Percentiles rank a stretch among this genome's conserved stretches.
Evolutionary conservation across 2,797 vertebrate genomes (phyloP).

Genomic region (Pangasius sanitwongsei): DNA sequence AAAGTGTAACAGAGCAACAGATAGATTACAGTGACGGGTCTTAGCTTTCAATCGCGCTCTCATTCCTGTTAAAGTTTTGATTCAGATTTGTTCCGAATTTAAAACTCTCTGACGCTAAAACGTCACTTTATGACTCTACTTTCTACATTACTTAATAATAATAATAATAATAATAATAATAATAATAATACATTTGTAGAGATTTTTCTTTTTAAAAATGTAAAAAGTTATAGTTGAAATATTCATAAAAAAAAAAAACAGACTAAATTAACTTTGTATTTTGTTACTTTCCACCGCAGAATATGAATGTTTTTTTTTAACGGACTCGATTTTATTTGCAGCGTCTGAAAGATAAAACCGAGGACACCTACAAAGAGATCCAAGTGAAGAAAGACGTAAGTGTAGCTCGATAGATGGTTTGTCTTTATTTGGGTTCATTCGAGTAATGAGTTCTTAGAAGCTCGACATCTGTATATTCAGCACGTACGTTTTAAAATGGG

Average conservation of each 20-base stretch:
- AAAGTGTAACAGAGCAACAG: background rate
- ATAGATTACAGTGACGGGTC: background rate
- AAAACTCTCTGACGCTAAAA: background rate
- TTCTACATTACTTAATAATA: background rate
- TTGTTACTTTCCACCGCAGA: background rate
- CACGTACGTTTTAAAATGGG: background rate
- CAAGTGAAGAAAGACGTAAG: conserved; percentile 50
- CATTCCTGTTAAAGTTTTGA: background rate
- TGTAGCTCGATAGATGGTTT: background rate
- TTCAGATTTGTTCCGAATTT: background rate
- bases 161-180: too few relatives aligned
- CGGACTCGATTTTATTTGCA: background rate
- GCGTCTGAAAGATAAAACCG: conserved; percentile 49
- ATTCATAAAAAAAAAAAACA: background rate
- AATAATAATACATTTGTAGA: too few relatives aligned
- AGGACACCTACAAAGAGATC: conserved; percentile 54
- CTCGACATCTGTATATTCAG: background rate
- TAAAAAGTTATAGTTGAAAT: background rate
- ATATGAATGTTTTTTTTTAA: background rate
- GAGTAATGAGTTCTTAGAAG: background rate
- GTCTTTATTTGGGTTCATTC: background rate
- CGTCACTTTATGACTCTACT: background rate
- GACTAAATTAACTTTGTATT: background rate
- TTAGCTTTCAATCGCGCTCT: background rate
- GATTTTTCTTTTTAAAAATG: background rate